Evolutionary conservation across 2,888 invertebrate genomes (phyloP).

Genomic region (Poecilus cupreus): DNA sequence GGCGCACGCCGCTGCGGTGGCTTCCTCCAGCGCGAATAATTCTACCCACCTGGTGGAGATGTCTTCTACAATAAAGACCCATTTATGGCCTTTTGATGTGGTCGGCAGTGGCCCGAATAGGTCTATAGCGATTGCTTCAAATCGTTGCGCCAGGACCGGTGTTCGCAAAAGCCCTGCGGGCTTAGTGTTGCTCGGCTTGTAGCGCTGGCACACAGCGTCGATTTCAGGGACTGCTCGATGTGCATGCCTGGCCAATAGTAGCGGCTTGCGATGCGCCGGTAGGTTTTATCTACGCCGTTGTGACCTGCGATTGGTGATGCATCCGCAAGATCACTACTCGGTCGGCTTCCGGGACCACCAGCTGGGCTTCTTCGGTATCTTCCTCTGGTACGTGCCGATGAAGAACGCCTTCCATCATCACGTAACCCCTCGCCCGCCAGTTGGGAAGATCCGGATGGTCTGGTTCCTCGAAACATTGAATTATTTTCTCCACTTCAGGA

Average conservation of each 20-base stretch:
- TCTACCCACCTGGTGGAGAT: conserved; percentile 65
- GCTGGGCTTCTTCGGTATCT: conserved; percentile 50
- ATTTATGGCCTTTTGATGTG: conserved; percentile 56
- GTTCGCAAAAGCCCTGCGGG: conserved; percentile 60
- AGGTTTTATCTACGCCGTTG: conserved; percentile 58
- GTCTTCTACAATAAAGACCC: conserved; percentile 59
- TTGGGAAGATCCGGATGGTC: background rate
- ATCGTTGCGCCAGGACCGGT: conserved; percentile 61
- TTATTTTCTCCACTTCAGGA: background rate
- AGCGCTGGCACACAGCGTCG: conserved; percentile 60
- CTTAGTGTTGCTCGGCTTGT: too few species aligned
- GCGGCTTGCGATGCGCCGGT: conserved; percentile 28
- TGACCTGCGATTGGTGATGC: conserved; percentile 61
- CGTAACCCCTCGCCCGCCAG: conserved; percentile 63
- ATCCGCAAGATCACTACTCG: conserved; percentile 44
- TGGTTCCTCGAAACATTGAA: background rate
- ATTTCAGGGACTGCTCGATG: conserved; percentile 47
- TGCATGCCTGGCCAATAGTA: conserved; percentile 62
- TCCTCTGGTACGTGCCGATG: conserved; percentile 61
- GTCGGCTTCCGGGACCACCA: conserved; percentile 60
- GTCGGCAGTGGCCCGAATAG: conserved; percentile 65
- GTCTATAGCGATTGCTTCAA: conserved; percentile 65
- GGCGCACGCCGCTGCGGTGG: conserved; percentile 66
- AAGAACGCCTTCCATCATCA: conserved; percentile 63
- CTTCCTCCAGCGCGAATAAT: conserved; percentile 65